phyloP scores from a whole-genome alignment of 35 echinoderm and acorn worm genomes.

The Strongylocentrotus purpuratus region DNA sequence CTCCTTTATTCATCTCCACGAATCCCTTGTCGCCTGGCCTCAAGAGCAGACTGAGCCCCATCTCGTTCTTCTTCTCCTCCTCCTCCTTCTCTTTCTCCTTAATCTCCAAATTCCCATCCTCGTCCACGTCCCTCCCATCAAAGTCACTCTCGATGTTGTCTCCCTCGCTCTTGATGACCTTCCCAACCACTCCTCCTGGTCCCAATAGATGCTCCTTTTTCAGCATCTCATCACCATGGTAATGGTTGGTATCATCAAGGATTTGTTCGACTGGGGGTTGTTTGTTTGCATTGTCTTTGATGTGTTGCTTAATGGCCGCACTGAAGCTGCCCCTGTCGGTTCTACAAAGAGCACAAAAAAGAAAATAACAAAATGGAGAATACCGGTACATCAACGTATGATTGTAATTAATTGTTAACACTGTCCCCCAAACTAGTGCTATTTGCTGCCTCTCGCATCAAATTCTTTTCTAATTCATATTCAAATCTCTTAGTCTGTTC shows the following conservation, averaged over 20 bases:
- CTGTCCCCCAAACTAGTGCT: too few relatives aligned
- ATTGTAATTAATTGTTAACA: too few relatives aligned
- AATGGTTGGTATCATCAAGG: neutral
- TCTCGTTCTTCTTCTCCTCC: slow-evolving; percentile 14
- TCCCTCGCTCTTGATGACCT: neutral
- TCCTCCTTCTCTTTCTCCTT: neutral
- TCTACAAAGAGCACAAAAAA: neutral
- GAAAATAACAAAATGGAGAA: neutral
- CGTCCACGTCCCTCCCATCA: slow-evolving; percentile 34
- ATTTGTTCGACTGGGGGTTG: neutral
- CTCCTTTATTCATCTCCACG: slow-evolving; percentile 13
- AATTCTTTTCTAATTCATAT: too few relatives aligned
- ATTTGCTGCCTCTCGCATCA: too few relatives aligned
- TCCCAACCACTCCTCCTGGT: neutral
- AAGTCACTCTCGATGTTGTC: slow-evolving; percentile 38
- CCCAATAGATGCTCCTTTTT: neutral
- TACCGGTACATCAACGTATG: neutral
- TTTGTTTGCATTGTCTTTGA: neutral
- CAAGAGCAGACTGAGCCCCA: neutral
- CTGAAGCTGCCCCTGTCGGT: neutral
- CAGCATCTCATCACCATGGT: neutral
- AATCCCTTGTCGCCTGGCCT: neutral
- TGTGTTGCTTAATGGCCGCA: neutral
- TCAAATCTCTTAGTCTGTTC: too few relatives aligned
- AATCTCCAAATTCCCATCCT: neutral